Conservation (phyloP, 2,113 vertebrate genomes). For the Rattus rattus region DNA sequence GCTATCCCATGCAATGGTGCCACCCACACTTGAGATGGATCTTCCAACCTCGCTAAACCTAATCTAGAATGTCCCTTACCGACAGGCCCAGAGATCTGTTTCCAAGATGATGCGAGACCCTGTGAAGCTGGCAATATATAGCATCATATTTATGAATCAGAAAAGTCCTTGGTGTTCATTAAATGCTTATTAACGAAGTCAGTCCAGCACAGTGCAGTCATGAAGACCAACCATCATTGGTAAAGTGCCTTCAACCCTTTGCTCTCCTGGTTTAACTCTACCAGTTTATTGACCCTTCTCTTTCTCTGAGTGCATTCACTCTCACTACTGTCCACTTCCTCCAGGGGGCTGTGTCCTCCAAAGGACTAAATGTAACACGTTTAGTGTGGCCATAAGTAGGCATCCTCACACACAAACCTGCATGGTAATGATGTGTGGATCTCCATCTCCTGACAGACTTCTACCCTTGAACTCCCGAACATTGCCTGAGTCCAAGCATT, state of each 20-base stretch:
- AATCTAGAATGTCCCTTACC: not conserved
- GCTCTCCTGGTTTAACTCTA: not conserved
- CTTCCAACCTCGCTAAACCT: not conserved
- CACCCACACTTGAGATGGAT: not conserved
- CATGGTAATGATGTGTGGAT: not conserved
- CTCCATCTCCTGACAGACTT: not conserved
- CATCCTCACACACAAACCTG: not conserved
- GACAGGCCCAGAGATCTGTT: not conserved
- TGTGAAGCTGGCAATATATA: not conserved
- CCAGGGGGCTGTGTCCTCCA: not conserved
- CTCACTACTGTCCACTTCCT: not conserved
- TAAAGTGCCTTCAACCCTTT: not conserved
- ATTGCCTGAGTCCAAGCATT: not conserved
- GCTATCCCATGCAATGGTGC: not conserved
- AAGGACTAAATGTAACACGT: not conserved
- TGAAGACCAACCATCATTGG: not conserved
- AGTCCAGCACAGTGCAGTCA: not conserved
- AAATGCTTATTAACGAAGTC: constrained; percentile 4
- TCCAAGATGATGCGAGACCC: not conserved
- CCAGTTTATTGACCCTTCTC: not conserved
- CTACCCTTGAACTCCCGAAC: not conserved
- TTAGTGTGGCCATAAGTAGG: not conserved
- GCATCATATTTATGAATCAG: not conserved
- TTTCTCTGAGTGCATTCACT: not conserved
- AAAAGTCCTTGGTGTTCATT: not conserved